phyloP scores from a whole-genome alignment of 1,140 invertebrate genomes.

The Caenorhabditis remanei region DNA sequence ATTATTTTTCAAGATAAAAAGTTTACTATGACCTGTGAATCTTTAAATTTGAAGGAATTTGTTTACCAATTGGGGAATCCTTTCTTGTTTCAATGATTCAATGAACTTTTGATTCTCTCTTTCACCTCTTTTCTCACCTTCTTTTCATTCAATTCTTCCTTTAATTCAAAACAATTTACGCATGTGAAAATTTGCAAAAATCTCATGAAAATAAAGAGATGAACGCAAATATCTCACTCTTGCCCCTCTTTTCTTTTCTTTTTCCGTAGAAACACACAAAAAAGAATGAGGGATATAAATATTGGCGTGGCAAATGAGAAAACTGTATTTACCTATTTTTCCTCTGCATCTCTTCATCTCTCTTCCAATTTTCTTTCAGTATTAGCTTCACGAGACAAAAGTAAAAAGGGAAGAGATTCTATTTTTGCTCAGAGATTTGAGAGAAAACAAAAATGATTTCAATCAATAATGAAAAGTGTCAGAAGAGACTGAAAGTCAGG shows the following conservation, averaged over 20 bases:
- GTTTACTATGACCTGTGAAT: too few relatives aligned
- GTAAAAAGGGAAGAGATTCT: not conserved
- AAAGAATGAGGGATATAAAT: slow-evolving; percentile 14
- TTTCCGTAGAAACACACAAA: slow-evolving; percentile 40
- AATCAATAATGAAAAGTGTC: too few relatives aligned
- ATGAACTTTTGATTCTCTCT: slow-evolving; percentile 39
- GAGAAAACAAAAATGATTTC: not conserved
- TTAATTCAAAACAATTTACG: slow-evolving; percentile 44
- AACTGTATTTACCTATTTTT: slow-evolving; percentile 17
- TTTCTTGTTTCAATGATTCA: too few relatives aligned
- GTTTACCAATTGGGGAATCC: too few relatives aligned
- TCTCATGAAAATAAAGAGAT: not conserved
- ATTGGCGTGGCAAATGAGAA: slow-evolving; percentile 36
- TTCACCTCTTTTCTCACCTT: not conserved
- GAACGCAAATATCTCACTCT: slow-evolving; percentile 40
- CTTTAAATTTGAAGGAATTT: too few relatives aligned
- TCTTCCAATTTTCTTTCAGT: not conserved
- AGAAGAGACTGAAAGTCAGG: slow-evolving; percentile 11
- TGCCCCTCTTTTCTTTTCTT: not conserved
- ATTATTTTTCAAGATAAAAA: too few relatives aligned
- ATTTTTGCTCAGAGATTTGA: not conserved
- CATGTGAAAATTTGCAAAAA: slow-evolving; percentile 26
- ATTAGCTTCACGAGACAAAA: not conserved
- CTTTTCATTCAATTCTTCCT: not conserved
- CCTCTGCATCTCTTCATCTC: not conserved